phyloP scores from a whole-genome alignment of 2,113 vertebrate genomes.

The Ramphastos sulfuratus region DNA sequence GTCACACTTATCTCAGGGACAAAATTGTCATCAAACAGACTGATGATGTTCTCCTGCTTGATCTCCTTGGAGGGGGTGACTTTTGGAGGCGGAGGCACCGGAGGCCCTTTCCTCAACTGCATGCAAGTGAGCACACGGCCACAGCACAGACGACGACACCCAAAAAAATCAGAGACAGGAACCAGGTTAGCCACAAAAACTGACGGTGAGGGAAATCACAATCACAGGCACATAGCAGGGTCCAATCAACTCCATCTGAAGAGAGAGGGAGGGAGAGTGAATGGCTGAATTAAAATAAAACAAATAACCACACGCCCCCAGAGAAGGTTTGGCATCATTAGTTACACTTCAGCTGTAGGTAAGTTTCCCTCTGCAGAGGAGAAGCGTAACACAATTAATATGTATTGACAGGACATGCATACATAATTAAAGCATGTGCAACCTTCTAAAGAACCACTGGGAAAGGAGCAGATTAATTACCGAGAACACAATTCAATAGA shows the following conservation, averaged over 20 bases:
- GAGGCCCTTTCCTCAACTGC: conserved; percentile 91
- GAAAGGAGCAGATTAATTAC: conserved; percentile 11
- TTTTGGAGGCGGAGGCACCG: conserved; percentile 96
- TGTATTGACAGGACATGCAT: conserved; percentile 69
- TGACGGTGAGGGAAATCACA: not conserved
- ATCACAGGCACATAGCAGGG: conserved; percentile 19
- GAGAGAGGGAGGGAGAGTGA: not conserved
- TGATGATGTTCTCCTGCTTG: conserved; percentile 97
- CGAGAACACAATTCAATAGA: not conserved
- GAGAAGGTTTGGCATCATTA: conserved; percentile 74
- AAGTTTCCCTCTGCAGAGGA: conserved; percentile 66
- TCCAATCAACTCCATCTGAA: conserved; percentile 29
- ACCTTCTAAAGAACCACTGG: conserved; percentile 63
- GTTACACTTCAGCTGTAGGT: conserved; percentile 66
- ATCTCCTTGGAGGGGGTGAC: conserved; percentile 94
- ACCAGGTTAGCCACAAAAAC: conserved; percentile 74
- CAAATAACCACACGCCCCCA: conserved; percentile 22
- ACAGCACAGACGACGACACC: conserved; percentile 64
- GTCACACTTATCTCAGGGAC: conserved; percentile 94
- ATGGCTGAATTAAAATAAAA: not conserved
- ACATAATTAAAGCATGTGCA: conserved; percentile 70
- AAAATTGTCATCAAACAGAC: conserved; percentile 93
- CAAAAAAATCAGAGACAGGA: conserved; percentile 78
- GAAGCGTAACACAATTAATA: conserved; percentile 75
- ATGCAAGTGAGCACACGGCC: conserved; percentile 72